These are phyloP conservation scores for Eugnorisma glareosa DNA, from an alignment of 2,888 invertebrate species.

Conservation along the genomic window DNA sequence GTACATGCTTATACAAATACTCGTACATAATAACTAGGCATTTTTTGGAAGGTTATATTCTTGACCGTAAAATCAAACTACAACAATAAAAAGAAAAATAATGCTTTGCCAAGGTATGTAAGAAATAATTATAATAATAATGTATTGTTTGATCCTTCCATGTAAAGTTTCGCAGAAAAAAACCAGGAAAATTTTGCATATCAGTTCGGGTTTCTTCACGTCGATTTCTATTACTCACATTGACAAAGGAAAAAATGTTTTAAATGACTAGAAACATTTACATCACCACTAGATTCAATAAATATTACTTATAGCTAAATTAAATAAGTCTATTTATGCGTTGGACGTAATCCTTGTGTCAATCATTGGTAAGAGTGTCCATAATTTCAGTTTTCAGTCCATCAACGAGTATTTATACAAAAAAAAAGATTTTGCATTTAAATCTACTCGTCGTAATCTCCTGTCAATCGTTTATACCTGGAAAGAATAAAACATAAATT, in stretches of 20 bases:
- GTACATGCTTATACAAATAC: background rate
- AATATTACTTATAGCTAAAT: background rate
- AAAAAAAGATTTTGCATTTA: background rate
- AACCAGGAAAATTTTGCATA: background rate
- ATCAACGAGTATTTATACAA: background rate
- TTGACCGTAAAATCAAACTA: background rate
- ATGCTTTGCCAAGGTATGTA: background rate
- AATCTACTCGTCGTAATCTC: background rate
- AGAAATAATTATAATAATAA: background rate
- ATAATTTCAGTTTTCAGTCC: background rate
- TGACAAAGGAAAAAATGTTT: background rate
- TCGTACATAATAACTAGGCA: background rate
- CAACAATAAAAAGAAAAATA: background rate
- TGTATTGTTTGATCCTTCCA: background rate
- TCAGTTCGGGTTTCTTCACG: background rate
- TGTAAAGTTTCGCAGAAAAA: background rate
- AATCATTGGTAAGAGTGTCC: background rate
- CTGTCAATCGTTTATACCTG: background rate
- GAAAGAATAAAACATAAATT: background rate
- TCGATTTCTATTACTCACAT: background rate
- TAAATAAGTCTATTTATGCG: background rate
- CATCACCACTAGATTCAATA: background rate
- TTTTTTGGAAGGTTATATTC: background rate
- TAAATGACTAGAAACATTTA: conserved; percentile 5
- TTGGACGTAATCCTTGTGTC: background rate